Evolutionary conservation across 1,140 invertebrate species (phyloP), one percentile per base, ranked within the genome.

Genomic region (Nephotettix cincticeps): DNA sequence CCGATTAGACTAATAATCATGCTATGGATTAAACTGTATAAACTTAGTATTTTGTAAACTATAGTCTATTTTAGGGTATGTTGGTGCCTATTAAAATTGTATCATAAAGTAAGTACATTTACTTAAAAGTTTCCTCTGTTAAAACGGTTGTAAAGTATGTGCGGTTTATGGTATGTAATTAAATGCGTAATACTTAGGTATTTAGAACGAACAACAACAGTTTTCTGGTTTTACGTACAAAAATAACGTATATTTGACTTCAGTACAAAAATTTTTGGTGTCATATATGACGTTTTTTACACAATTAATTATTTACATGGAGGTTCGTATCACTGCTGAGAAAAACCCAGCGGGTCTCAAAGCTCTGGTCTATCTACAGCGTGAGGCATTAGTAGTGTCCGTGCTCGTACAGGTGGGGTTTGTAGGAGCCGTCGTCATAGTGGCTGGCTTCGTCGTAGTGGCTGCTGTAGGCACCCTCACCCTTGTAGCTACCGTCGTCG

Each of bases 371-470:
- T 51, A 51, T 51, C 47, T 51, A n/a, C 47, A 51, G 47, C 47
- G 3, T 4, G n/a, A n/a, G 23, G 27, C 56, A 61, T 29, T 61
- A 61, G 56, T 61, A 61, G 27, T 61, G 56, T 29, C 23, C 56
- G 27, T 29, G 21, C 56, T 61, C 56, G 27, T 61, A 61, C 56
- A 61, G 56, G 27, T 61, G 56, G 27, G 56, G 56, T 23, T 61
- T 61, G 56, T 61, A 61, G 23, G 56, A 61, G 56, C 56, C 56
- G 25, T 61, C 56, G 56, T 61, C 56, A 61, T 61, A 61, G 25
- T 61, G 21, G 27, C 56, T 61, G 25, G 56, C 56, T 21, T 61
- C 56, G 25, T 61, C 56, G 27, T 61, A 14, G 27, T 61, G 56
- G n/a, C 1, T 9, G 27, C 25, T 29, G 11, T 23, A 25, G 27